These are phyloP conservation scores for Atractosteus spatula DNA, from an alignment of 2,113 vertebrate genomes.

Conservation along the genomic window DNA sequence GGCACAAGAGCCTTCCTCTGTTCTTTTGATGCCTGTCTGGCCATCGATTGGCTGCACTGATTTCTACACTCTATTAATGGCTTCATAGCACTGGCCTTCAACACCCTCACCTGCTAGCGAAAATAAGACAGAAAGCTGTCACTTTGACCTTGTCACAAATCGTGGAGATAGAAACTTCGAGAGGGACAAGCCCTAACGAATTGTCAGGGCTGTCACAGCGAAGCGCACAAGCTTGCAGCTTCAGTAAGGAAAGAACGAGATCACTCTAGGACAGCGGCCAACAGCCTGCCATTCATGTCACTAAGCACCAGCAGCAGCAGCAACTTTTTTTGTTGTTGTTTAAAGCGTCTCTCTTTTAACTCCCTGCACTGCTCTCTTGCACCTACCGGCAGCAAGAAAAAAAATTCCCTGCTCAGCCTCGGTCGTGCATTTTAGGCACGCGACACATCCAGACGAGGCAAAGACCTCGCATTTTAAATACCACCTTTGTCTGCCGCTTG, in stretches of 20 bases:
- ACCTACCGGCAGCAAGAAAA: no score
- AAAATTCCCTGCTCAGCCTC: no score
- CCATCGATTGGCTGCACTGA: neutral
- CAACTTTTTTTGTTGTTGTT: no score
- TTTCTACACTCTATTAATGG: neutral
- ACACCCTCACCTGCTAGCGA: constrained; percentile 1
- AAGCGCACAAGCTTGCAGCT: neutral
- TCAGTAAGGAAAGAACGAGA: constrained; percentile 9
- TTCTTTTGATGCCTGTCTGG: neutral
- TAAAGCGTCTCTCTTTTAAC: no score
- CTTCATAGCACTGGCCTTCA: neutral
- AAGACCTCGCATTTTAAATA: no score
- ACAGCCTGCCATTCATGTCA: neutral
- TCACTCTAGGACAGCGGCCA: constrained; percentile 10
- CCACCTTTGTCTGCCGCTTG: no score
- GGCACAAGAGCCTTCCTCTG: neutral
- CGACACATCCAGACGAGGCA: no score
- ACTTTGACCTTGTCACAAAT: neutral
- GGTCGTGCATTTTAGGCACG: no score
- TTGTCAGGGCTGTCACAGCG: constrained; percentile 8
- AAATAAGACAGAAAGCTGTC: constrained; percentile 9
- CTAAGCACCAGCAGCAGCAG: neutral
- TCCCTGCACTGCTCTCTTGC: no score
- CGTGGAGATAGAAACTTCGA: neutral
- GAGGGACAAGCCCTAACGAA: constrained; percentile 13